phyloP scores from a whole-genome alignment of 2,888 invertebrate genomes.

The Busseola fusca region DNA sequence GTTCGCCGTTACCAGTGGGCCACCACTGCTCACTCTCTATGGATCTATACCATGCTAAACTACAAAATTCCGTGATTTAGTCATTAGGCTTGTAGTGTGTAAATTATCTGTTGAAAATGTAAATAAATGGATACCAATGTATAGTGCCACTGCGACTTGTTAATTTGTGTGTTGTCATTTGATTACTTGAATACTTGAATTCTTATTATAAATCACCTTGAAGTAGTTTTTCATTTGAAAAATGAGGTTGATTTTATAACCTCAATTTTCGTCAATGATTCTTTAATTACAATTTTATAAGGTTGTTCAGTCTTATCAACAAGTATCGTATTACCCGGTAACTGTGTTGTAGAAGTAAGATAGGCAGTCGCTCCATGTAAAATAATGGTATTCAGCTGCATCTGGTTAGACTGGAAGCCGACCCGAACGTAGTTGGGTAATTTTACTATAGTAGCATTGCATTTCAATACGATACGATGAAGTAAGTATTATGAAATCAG shows the following conservation, averaged over 20 bases:
- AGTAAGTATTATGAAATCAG: not conserved
- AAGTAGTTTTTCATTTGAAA: not conserved
- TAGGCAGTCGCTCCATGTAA: no score
- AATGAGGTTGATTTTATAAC: not conserved
- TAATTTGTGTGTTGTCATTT: not conserved
- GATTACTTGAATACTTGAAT: not conserved
- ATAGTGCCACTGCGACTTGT: not conserved
- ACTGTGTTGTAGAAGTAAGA: no score
- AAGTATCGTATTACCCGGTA: no score
- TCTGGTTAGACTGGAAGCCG: no score
- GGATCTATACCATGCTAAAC: not conserved
- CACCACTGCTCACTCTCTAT: not conserved
- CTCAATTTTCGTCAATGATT: not conserved
- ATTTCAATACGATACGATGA: not conserved
- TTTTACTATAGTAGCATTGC: not conserved
- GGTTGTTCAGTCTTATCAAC: not conserved
- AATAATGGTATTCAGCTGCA: no score
- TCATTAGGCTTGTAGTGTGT: not conserved
- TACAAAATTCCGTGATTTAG: not conserved
- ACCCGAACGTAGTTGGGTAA: no score
- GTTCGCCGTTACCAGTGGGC: not conserved
- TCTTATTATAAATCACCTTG: not conserved
- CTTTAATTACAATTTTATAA: not conserved
- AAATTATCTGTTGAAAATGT: not conserved
- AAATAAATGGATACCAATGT: not conserved